These are phyloP conservation scores for Thymelicus lineola DNA, from an alignment of 2,888 invertebrate species.

Conservation along the genomic window DNA sequence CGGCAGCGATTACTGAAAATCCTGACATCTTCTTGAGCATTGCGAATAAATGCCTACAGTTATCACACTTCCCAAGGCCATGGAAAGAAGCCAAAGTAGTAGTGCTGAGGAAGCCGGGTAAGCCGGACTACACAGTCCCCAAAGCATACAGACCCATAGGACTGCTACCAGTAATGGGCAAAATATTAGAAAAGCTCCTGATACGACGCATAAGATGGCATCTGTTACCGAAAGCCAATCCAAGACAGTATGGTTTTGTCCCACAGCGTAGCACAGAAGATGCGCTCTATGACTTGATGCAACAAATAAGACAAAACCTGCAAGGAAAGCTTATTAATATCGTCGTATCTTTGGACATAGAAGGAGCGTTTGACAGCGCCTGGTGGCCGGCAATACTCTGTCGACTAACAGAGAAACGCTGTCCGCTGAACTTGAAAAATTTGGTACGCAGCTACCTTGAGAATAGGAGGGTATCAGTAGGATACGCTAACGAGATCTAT, in stretches of 20 bases:
- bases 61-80: not conserved
- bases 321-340: not conserved
- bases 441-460: too few species aligned
- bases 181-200: constrained; percentile 26
- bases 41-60: not conserved
- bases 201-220: constrained; percentile 19
- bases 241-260: not conserved
- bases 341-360: too few species aligned
- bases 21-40: not conserved
- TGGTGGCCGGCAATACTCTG: not conserved
- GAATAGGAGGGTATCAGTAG: not conserved
- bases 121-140: not conserved
- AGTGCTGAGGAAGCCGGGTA: constrained; percentile 2
- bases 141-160: constrained; percentile 14
- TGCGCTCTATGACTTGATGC: constrained; percentile 8
- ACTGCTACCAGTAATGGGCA: constrained; percentile 13
- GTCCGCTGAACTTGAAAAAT: too few species aligned
- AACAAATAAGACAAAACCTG: not conserved
- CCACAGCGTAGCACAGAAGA: constrained; percentile 17
- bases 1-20: not conserved
- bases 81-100: not conserved
- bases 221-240: not conserved
- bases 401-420: not conserved
- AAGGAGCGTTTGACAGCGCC: too few species aligned
- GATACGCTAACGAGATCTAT: not conserved